Conservation (phyloP, 2,888 invertebrate genomes). For the Bellardia pandia region DNA sequence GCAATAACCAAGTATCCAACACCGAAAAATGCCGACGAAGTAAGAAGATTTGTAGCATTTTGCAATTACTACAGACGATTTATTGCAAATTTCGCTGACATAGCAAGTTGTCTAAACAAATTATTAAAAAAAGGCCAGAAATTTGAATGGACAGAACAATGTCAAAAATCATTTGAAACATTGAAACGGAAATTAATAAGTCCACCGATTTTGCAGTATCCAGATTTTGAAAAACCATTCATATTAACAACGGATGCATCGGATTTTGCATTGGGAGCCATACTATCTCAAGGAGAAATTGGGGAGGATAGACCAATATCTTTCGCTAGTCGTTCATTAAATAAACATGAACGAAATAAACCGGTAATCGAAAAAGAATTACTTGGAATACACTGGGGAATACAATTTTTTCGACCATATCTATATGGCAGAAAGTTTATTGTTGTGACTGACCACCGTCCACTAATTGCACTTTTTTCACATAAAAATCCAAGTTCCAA, state of each 20-base stretch:
- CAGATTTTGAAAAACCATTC: no score
- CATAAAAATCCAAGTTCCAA: not conserved
- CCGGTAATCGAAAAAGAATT: not conserved
- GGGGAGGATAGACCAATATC: constrained; percentile 41
- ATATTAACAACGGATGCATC: constrained; percentile 70
- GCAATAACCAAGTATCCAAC: not conserved
- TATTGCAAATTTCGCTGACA: not conserved
- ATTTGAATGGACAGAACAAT: constrained; percentile 10
- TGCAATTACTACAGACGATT: constrained; percentile 23
- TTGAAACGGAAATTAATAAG: no score
- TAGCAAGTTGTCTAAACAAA: not conserved
- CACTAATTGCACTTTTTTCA: no score
- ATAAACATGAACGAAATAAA: not conserved
- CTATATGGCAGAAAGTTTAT: no score
- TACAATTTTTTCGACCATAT: not conserved
- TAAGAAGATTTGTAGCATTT: constrained; percentile 24
- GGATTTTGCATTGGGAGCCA: constrained; percentile 59
- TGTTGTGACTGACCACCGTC: no score
- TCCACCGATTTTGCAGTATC: no score
- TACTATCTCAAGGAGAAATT: constrained; percentile 54
- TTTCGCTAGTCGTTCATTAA: not conserved
- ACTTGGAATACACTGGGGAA: not conserved
- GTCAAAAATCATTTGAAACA: not conserved
- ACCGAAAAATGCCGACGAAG: constrained; percentile 15
- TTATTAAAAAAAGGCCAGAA: not conserved